phyloP scores from a whole-genome alignment of 2,888 invertebrate genomes.

The Argyresthia goedartella region DNA sequence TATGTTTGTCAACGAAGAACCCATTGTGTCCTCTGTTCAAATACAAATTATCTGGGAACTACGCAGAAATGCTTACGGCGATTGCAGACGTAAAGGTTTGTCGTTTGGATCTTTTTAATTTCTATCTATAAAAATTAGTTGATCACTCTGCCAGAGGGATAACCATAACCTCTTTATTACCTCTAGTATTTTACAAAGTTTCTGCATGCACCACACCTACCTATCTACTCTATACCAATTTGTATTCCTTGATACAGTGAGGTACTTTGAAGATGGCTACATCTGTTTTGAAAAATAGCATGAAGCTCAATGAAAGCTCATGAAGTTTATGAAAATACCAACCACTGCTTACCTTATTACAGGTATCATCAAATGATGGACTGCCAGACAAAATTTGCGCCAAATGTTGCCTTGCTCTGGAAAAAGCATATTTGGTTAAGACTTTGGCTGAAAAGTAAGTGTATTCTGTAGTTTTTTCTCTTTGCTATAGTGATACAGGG shows the following conservation, averaged over 20 bases:
- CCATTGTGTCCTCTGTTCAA: conserved; percentile 56
- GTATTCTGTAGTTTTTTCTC: background rate
- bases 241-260: too few relatives aligned
- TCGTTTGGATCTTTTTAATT: background rate
- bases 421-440: conserved; percentile 59
- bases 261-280: too few relatives aligned
- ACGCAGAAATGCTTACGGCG: conserved; percentile 65
- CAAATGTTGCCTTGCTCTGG: conserved; percentile 54
- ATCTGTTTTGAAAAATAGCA: too few relatives aligned
- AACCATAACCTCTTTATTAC: too few relatives aligned
- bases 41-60: conserved; percentile 61
- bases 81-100: conserved; percentile 61
- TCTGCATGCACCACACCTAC: too few relatives aligned
- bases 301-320: too few relatives aligned
- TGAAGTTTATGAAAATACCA: too few relatives aligned
- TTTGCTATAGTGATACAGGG: too few relatives aligned
- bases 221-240: too few relatives aligned
- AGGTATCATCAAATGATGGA: conserved; percentile 60
- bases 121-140: background rate
- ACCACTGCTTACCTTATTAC: conserved; percentile 9
- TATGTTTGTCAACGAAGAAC: conserved; percentile 54
- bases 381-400: conserved; percentile 57
- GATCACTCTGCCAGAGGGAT: too few relatives aligned
- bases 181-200: too few relatives aligned
- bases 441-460: conserved; percentile 60